phyloP scores from a whole-genome alignment of 2,113 vertebrate species.

The Daubentonia madagascariensis region DNA sequence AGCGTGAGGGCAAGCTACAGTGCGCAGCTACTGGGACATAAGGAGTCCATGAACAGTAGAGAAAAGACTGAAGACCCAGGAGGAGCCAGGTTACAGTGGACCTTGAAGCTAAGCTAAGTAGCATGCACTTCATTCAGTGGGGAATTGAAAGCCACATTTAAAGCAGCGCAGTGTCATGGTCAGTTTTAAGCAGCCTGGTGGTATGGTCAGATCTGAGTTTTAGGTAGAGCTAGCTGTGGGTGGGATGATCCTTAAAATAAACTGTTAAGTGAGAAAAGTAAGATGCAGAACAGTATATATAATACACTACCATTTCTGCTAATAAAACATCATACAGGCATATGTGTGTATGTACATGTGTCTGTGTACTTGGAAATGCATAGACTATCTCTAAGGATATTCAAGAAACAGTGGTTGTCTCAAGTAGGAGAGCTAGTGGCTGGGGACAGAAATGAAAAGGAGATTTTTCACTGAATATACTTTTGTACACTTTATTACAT shows the following conservation, averaged over 20 bases:
- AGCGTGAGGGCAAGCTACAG: not conserved
- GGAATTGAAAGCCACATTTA: not conserved
- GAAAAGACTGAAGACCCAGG: not conserved
- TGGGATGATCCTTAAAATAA: not conserved
- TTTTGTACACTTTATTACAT: not conserved
- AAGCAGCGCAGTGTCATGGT: not conserved
- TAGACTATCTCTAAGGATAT: not conserved
- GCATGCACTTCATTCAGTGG: not conserved
- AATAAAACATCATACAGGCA: not conserved
- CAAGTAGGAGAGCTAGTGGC: not conserved
- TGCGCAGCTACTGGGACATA: not conserved
- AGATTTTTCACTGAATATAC: not conserved
- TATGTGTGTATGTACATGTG: not conserved
- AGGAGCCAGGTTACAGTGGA: not conserved
- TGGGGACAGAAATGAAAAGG: not conserved
- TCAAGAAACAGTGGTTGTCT: not conserved
- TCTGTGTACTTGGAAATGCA: not conserved
- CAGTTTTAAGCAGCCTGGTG: not conserved
- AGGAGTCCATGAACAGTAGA: not conserved
- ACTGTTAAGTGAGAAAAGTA: not conserved
- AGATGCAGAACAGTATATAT: not conserved
- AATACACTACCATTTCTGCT: not conserved
- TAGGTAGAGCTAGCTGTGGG: not conserved
- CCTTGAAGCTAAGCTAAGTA: not conserved
- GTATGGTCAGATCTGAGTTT: not conserved